A percentile compares a stretch with the other conserved stretches of the same genome.
phyloP scores from a whole-genome alignment of 2,113 vertebrate species.

The Spea multiplicata region DNA sequence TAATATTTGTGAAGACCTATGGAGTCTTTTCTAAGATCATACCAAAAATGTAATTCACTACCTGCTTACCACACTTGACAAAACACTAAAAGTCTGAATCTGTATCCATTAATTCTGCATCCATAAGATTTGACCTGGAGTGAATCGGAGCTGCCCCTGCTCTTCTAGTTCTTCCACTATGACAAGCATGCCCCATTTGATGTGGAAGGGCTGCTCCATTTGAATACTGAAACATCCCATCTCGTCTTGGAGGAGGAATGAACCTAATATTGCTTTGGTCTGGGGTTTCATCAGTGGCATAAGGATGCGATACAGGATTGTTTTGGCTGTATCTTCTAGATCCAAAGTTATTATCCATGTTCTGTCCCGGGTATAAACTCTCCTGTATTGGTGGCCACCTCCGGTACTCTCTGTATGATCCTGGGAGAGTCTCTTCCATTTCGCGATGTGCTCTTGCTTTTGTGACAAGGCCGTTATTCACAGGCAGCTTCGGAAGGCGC shows the following conservation, averaged over 20 bases:
- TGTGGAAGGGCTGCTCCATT: slow-evolving; percentile 30
- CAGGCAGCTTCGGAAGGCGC: slow-evolving; percentile 80
- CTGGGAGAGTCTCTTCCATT: slow-evolving; percentile 63
- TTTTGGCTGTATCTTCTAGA: slow-evolving; percentile 48
- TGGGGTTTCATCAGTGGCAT: slow-evolving; percentile 61
- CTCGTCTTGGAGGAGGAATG: slow-evolving; percentile 55
- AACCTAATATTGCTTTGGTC: not conserved
- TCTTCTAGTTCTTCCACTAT: slow-evolving; percentile 60
- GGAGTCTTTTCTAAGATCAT: not conserved
- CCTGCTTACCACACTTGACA: not conserved
- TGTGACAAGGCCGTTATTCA: slow-evolving; percentile 78
- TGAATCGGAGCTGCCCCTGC: slow-evolving; percentile 76
- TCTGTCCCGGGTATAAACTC: slow-evolving; percentile 45
- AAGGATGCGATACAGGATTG: slow-evolving; percentile 63
- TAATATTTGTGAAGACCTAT: not conserved
- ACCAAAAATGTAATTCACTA: not conserved
- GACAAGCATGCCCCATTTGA: slow-evolving; percentile 53
- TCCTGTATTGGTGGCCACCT: slow-evolving; percentile 50
- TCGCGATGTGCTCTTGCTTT: slow-evolving; percentile 55
- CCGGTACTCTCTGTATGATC: slow-evolving; percentile 60
- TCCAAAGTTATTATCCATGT: slow-evolving; percentile 47
- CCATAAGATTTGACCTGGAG: slow-evolving; percentile 89
- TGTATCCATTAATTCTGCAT: slow-evolving; percentile 85
- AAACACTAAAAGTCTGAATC: slow-evolving; percentile 82
- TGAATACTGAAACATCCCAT: slow-evolving; percentile 45